These are phyloP conservation scores for Papilio polyxenes DNA, from an alignment of 1,140 invertebrate species.

Conservation along the genomic window DNA sequence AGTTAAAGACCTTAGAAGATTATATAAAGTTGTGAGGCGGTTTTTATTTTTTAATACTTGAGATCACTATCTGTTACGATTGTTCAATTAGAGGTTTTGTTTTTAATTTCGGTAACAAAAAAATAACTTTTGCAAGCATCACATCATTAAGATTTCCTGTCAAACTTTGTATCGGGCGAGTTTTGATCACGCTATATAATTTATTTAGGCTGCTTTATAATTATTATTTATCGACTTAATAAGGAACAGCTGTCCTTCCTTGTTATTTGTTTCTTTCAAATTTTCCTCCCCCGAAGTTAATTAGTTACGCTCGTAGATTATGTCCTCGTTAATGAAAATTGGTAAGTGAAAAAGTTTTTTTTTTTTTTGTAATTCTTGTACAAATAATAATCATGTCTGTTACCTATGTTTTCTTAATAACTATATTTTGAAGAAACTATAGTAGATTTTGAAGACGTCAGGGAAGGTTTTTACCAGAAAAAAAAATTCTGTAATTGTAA, in stretches of 20 bases:
- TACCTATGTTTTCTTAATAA: no score
- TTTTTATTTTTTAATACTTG: no score
- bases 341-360: neutral
- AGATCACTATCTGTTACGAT: no score
- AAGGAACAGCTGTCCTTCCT: conserved; percentile 18
- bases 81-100: no score
- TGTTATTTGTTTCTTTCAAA: conserved; percentile 27
- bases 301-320: conserved; percentile 23
- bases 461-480: no score
- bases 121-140: neutral
- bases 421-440: no score
- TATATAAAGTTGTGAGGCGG: no score
- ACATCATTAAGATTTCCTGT: neutral
- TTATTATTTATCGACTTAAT: conserved; percentile 26
- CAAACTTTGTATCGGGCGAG: neutral
- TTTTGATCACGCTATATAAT: conserved; percentile 16
- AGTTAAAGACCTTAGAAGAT: no score
- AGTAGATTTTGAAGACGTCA: no score
- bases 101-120: no score
- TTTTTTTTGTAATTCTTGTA: neutral
- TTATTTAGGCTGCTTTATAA: conserved; percentile 24
- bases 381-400: neutral
- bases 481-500: no score
- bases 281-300: conserved; percentile 12
- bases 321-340: conserved; percentile 12